phyloP scores from a whole-genome alignment of 2,113 vertebrate species.

The Patagioenas fasciata region DNA sequence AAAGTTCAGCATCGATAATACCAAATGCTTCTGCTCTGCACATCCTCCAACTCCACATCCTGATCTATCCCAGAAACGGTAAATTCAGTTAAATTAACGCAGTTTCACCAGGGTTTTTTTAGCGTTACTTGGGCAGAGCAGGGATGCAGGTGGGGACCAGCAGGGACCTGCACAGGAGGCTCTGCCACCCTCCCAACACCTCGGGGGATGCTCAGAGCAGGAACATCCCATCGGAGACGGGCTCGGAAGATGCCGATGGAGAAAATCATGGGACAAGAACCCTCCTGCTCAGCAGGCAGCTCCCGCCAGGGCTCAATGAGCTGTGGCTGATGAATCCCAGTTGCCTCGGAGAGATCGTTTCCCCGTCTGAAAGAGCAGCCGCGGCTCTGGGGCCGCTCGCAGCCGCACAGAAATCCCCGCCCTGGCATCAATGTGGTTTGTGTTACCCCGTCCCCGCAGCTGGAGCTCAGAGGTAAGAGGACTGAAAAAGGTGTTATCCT shows the following conservation, averaged over 20 bases:
- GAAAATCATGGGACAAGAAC: not conserved
- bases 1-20: not conserved
- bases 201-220: not conserved
- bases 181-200: accelerated
- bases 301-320: not conserved
- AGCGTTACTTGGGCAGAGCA: not conserved
- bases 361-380: not conserved
- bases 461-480: constrained; percentile 20
- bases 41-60: not conserved
- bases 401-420: not conserved
- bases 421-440: not conserved
- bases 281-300: not conserved
- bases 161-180: accelerated
- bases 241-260: not conserved
- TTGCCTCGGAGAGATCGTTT: not conserved
- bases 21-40: not conserved
- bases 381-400: not conserved
- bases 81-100: not conserved
- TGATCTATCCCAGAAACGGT: not conserved
- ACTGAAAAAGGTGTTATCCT: not conserved
- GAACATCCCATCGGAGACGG: not conserved
- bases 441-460: not conserved
- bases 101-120: not conserved
- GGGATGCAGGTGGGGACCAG: not conserved
- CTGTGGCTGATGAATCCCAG: not conserved